phyloP scores from a whole-genome alignment of 1,140 invertebrate genomes.

The Lerema accius region DNA sequence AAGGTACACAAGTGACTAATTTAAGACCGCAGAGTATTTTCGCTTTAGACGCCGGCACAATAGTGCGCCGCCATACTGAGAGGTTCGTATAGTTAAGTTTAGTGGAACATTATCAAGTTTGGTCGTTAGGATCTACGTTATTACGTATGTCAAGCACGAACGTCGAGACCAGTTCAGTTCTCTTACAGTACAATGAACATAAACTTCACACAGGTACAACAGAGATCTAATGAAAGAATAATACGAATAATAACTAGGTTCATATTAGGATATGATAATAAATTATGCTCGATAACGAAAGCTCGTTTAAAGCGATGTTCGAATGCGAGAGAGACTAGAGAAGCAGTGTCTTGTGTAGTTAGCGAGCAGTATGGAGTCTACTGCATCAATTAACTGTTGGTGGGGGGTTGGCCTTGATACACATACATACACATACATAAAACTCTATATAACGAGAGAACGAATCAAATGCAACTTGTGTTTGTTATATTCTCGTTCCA shows the following conservation, averaged over 20 bases:
- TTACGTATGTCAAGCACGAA: conserved; percentile 60
- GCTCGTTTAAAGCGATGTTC: conserved; percentile 71
- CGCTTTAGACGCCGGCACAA: conserved; percentile 56
- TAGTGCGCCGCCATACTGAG: conserved; percentile 51
- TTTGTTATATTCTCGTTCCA: conserved; percentile 36
- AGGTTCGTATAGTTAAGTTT: conserved; percentile 47
- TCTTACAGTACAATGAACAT: conserved; percentile 73
- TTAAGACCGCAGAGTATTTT: conserved; percentile 78
- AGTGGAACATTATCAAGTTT: conserved; percentile 38
- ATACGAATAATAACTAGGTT: conserved; percentile 80
- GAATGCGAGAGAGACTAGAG: conserved; percentile 81
- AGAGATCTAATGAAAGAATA: conserved; percentile 82
- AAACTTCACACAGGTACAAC: conserved; percentile 79
- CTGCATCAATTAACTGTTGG: conserved; percentile 80
- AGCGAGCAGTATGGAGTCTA: conserved; percentile 75
- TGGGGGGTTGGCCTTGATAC: conserved; percentile 67
- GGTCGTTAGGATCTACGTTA: conserved; percentile 57
- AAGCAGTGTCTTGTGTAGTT: conserved; percentile 73
- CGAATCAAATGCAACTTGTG: conserved; percentile 54
- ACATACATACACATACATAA: conserved; percentile 60
- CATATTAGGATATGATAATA: conserved; percentile 76
- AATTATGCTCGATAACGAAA: conserved; percentile 79
- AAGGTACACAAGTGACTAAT: conserved; percentile 82
- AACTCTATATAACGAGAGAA: conserved; percentile 49
- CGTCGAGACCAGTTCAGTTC: conserved; percentile 61